Percentiles rank a stretch among this genome's conserved stretches.
Evolutionary conservation across 1,140 invertebrate genomes (phyloP).

Genomic region (Drosophila sucinea): DNA sequence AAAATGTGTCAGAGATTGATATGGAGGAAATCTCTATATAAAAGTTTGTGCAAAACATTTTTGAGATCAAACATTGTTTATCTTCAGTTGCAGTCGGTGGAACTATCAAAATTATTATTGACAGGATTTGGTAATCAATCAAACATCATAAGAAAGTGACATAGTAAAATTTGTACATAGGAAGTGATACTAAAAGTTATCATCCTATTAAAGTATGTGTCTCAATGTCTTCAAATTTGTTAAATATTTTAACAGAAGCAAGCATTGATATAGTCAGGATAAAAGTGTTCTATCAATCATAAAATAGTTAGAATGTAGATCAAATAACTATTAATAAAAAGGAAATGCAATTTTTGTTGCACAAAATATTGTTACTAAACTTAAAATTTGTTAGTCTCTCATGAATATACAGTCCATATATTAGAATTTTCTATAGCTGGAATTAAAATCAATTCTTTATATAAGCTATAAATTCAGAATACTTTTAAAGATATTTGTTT

Average conservation of each 20-base stretch:
- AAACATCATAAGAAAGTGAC: background rate
- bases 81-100: background rate
- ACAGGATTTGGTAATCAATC: background rate
- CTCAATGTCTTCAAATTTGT: background rate
- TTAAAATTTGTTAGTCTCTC: no score
- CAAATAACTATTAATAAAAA: no score
- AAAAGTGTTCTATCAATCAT: background rate
- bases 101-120: background rate
- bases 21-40: background rate
- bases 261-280: background rate
- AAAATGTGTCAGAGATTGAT: background rate
- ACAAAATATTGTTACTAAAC: no score
- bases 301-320: background rate
- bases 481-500: no score
- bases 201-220: background rate
- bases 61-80: constrained; percentile 2
- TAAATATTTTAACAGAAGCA: background rate
- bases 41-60: background rate
- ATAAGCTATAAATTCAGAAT: no score
- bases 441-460: no score
- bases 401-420: no score
- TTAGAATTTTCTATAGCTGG: no score
- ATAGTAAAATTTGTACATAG: no score
- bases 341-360: no score
- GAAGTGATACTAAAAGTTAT: no score